phyloP scores from a whole-genome alignment of 1,140 invertebrate genomes.

The Halictus rubicundus region DNA sequence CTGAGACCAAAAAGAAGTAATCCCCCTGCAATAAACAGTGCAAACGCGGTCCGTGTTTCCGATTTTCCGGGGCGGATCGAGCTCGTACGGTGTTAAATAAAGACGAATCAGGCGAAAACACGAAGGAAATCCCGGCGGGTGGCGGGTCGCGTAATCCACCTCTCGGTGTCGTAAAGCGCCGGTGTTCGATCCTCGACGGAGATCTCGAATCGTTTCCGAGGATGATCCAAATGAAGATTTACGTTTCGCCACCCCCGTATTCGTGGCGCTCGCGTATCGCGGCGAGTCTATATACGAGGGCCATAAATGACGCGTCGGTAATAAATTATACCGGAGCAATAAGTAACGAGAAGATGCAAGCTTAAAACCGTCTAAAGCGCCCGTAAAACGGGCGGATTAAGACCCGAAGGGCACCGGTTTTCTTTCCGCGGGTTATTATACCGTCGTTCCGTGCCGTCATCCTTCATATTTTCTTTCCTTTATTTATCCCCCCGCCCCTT shows the following conservation, averaged over 20 bases:
- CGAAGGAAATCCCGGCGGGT: background rate
- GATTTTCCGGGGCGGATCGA: too few relatives aligned
- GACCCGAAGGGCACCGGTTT: constrained; percentile 21
- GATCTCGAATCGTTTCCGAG: constrained; percentile 7
- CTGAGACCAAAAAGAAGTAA: too few relatives aligned
- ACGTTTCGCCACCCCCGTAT: background rate
- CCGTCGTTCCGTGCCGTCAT: background rate
- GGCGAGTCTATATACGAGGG: constrained; percentile 22
- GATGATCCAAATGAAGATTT: constrained; percentile 47
- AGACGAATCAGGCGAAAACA: background rate
- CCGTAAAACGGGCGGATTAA: constrained; percentile 47
- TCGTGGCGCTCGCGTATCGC: constrained; percentile 2
- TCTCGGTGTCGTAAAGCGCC: background rate
- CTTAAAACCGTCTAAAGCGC: constrained; percentile 38
- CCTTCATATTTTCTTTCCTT: background rate
- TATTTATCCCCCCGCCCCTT: background rate
- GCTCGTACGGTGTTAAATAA: too few relatives aligned
- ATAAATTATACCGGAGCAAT: constrained; percentile 39
- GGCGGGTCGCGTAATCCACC: background rate
- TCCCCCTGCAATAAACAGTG: too few relatives aligned
- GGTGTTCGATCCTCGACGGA: background rate
- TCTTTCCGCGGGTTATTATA: constrained; percentile 23
- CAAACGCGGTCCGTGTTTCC: too few relatives aligned
- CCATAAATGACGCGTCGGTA: constrained; percentile 38
- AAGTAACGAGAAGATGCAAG: constrained; percentile 39